Conservation (phyloP, 2,797 vertebrate genomes). For the Gobionotothen gibberifrons region DNA sequence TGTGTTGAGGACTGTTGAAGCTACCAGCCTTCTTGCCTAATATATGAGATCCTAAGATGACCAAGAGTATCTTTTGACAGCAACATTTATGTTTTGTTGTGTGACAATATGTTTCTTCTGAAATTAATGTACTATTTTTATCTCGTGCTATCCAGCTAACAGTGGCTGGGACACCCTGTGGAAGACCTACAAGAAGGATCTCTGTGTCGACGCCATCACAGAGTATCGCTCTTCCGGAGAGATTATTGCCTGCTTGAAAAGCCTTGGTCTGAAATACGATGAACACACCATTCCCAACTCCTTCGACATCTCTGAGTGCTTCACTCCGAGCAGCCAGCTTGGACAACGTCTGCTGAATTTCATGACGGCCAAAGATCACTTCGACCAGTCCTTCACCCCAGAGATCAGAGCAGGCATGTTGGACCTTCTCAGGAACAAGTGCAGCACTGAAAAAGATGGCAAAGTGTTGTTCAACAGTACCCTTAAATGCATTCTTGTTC, state of each 20-base stretch:
- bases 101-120: background rate
- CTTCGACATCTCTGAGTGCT: constrained; percentile 75
- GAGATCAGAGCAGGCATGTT: constrained; percentile 71
- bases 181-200: constrained; percentile 70
- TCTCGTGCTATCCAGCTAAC: constrained; percentile 39
- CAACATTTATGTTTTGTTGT: background rate
- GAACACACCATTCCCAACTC: constrained; percentile 56
- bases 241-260: constrained; percentile 58
- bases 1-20: background rate
- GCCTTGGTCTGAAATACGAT: constrained; percentile 70
- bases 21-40: background rate
- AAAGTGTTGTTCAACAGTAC: constrained; percentile 61
- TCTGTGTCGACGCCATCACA: constrained; percentile 52
- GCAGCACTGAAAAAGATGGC: constrained; percentile 72
- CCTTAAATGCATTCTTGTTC: constrained; percentile 64
- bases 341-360: constrained; percentile 70
- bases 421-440: constrained; percentile 71
- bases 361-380: constrained; percentile 68
- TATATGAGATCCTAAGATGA: background rate
- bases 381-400: constrained; percentile 63
- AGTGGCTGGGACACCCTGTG: constrained; percentile 74
- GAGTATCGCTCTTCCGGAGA: constrained; percentile 66
- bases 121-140: background rate
- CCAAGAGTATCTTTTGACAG: background rate
- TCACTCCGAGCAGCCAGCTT: constrained; percentile 40